Percentiles rank a stretch among this genome's conserved stretches.
These are phyloP conservation scores for Chaetophractus vellerosus DNA, from an alignment of 2,797 vertebrate genomes.

Conservation along the genomic window DNA sequence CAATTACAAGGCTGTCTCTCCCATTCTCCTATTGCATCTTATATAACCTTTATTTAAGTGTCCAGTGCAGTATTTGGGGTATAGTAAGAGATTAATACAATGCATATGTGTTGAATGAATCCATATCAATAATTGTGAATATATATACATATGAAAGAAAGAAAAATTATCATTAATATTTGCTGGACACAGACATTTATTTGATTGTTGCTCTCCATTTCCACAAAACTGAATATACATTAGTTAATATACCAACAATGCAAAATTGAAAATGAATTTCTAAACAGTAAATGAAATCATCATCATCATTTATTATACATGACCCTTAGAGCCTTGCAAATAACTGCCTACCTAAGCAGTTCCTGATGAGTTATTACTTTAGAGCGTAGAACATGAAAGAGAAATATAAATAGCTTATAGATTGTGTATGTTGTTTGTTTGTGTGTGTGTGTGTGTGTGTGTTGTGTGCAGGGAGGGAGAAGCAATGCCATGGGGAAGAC, in stretches of 20 bases:
- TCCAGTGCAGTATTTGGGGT: neutral
- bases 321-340: neutral
- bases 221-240: neutral
- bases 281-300: neutral
- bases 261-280: neutral
- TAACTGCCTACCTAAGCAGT: slow-evolving; percentile 35
- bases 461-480: neutral
- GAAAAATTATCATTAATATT: neutral
- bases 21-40: neutral
- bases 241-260: neutral
- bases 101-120: neutral
- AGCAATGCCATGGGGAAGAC: neutral
- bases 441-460: too few species aligned
- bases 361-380: slow-evolving; percentile 66
- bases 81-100: neutral
- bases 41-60: neutral
- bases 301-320: neutral
- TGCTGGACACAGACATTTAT: neutral
- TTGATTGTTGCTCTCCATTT: neutral
- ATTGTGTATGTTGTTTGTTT: neutral
- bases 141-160: too few species aligned
- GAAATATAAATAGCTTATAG: slow-evolving; percentile 47
- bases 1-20: neutral
- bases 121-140: neutral
- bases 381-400: neutral